phyloP scores from a whole-genome alignment of 2,113 vertebrate species.

The Mus pahari region DNA sequence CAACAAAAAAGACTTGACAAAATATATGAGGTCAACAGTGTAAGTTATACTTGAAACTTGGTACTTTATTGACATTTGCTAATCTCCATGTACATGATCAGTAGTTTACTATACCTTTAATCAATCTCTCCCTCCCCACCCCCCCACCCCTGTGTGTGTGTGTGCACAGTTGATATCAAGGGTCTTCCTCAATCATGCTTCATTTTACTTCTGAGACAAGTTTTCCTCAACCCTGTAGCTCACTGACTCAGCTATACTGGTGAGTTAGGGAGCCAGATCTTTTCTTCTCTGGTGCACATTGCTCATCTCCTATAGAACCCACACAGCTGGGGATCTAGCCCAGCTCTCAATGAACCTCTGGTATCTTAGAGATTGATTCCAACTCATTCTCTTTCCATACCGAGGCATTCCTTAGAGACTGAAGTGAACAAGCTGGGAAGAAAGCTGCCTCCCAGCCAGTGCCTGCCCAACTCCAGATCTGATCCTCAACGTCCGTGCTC shows the following conservation, averaged over 20 bases:
- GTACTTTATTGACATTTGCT: background rate
- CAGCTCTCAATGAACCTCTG: background rate
- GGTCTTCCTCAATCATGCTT: too few species aligned
- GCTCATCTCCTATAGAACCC: background rate
- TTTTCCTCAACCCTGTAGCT: background rate
- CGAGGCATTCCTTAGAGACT: background rate
- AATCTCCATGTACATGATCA: background rate
- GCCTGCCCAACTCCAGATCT: background rate
- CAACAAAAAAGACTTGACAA: background rate
- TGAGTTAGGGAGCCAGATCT: background rate
- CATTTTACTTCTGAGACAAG: background rate
- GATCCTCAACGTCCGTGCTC: background rate
- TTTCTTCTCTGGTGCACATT: background rate
- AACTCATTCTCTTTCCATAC: slow-evolving; percentile 1
- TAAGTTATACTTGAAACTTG: slow-evolving; percentile 5
- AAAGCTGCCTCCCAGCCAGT: too few species aligned
- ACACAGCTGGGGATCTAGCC: background rate
- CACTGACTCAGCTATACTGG: background rate
- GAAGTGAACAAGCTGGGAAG: slow-evolving; percentile 3
- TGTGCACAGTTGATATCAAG: too few species aligned
- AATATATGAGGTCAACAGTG: background rate
- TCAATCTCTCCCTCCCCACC: too few species aligned
- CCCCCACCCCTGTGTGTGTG: too few species aligned
- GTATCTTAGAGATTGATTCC: background rate
- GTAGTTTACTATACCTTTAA: background rate